A percentile compares a stretch with the other conserved stretches of the same genome.
Evolutionary conservation across 2,113 vertebrate species (phyloP).

Genomic region (Bathybates hornii): DNA sequence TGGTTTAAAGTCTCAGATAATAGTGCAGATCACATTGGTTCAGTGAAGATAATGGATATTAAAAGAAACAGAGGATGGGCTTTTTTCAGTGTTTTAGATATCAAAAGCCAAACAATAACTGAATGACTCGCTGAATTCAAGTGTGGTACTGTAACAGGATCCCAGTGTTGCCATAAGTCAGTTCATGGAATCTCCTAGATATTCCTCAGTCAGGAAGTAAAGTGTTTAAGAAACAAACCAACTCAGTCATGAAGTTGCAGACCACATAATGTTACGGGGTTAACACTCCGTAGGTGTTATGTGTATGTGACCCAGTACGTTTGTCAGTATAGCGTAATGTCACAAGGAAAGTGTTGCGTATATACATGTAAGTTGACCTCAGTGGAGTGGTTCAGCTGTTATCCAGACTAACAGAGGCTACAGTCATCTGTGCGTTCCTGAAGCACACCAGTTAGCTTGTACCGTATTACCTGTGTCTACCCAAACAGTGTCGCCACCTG

Average conservation of each 20-base stretch:
- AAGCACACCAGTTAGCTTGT: conserved; percentile 76
- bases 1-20: not conserved
- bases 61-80: not conserved
- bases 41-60: not conserved
- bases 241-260: not conserved
- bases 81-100: not conserved
- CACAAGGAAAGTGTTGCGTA: not conserved
- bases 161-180: not conserved
- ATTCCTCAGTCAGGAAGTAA: not conserved
- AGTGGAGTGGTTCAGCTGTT: conserved; percentile 43
- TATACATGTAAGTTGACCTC: not conserved
- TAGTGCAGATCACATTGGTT: not conserved
- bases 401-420: conserved; percentile 81
- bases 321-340: not conserved
- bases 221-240: not conserved
- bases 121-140: rapidly evolving
- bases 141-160: not conserved
- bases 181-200: not conserved
- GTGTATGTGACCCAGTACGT: not conserved
- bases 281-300: not conserved
- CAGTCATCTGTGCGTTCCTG: conserved; percentile 80
- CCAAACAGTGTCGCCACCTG: conserved; percentile 84
- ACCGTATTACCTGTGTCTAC: conserved; percentile 83
- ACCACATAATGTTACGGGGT: not conserved
- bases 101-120: not conserved